Conservation (phyloP, 2,888 invertebrate genomes). For the Sisyra nigra region DNA sequence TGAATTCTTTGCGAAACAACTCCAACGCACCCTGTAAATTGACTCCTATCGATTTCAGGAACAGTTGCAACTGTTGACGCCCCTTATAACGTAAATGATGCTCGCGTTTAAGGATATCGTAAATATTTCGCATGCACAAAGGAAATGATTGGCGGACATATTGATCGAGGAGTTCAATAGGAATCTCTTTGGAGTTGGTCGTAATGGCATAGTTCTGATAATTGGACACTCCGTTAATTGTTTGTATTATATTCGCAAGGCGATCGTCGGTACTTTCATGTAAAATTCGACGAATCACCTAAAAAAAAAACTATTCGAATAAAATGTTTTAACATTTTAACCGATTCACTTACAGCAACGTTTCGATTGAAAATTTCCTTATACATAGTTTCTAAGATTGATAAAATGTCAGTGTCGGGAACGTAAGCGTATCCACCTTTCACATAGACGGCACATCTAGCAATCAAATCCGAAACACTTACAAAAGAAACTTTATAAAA, state of each 20-base stretch:
- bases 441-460: constrained; percentile 60
- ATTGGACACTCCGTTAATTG: constrained; percentile 67
- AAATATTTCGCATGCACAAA: constrained; percentile 1
- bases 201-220: constrained; percentile 63
- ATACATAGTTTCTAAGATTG: constrained; percentile 64
- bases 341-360: constrained; percentile 36
- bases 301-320: constrained; percentile 14
- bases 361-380: constrained; percentile 51
- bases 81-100: constrained; percentile 2
- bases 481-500: constrained; percentile 75
- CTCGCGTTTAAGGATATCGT: not conserved
- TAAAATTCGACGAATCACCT: constrained; percentile 48
- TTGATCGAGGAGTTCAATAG: constrained; percentile 58
- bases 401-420: constrained; percentile 66
- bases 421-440: constrained; percentile 76
- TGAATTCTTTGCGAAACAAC: constrained; percentile 65
- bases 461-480: constrained; percentile 75
- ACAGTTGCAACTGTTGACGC: not conserved
- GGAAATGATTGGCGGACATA: constrained; percentile 40
- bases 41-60: not conserved
- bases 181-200: constrained; percentile 11
- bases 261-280: constrained; percentile 73
- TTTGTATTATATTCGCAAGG: constrained; percentile 51
- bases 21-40: not conserved
- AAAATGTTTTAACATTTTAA: no score